phyloP scores from a whole-genome alignment of 2,113 vertebrate genomes.

The Tautogolabrus adspersus region DNA sequence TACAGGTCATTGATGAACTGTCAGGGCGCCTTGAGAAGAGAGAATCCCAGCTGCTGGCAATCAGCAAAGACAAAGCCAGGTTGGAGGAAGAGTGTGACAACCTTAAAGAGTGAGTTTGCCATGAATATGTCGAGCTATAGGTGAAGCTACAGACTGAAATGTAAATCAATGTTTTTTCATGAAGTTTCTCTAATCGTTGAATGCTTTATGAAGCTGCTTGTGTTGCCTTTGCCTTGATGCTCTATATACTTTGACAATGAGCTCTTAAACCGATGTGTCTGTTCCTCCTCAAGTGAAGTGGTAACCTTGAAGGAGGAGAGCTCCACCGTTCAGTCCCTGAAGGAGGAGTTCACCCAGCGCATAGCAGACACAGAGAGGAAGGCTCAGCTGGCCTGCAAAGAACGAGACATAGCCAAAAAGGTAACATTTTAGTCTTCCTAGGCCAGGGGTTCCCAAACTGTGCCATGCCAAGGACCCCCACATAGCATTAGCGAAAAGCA shows the following conservation, averaged over 20 bases:
- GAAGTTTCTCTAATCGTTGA: background rate
- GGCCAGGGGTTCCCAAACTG: too few species aligned
- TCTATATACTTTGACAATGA: conserved; percentile 5
- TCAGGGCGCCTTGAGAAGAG: conserved; percentile 93
- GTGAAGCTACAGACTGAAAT: background rate
- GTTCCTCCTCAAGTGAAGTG: conserved; percentile 88
- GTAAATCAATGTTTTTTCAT: background rate
- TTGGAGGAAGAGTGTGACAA: conserved; percentile 97
- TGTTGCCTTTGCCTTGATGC: background rate
- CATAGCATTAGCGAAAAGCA: too few species aligned
- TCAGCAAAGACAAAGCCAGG: conserved; percentile 96
- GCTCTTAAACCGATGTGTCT: conserved; percentile 28
- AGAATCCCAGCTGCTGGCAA: conserved; percentile 91
- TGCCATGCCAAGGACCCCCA: too few species aligned
- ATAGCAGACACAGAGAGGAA: conserved; percentile 97
- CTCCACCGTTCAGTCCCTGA: conserved; percentile 91
- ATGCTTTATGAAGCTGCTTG: background rate
- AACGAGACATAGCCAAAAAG: conserved; percentile 96
- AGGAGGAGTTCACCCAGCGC: conserved; percentile 96
- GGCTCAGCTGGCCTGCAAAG: conserved; percentile 95
- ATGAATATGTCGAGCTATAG: background rate
- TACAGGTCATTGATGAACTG: conserved; percentile 91
- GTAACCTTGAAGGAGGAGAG: conserved; percentile 93
- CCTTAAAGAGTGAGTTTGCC: conserved; percentile 93
- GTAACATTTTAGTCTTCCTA: conserved; percentile 73